Evolutionary conservation across 2,888 invertebrate species (phyloP).

Genomic region (Hirtodrosophila trivittata): DNA sequence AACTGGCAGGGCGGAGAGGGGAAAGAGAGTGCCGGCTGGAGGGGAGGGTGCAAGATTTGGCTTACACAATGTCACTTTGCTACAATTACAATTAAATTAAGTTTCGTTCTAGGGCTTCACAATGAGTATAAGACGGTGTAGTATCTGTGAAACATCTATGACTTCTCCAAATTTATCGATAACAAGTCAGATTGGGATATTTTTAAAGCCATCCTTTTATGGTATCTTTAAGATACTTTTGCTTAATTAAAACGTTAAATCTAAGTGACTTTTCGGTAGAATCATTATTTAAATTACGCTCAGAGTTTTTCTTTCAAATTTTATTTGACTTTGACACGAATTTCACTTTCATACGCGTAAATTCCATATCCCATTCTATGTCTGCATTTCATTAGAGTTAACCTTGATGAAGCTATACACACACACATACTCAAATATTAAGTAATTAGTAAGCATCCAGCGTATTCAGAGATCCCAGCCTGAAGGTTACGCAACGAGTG

Average conservation of each 20-base stretch:
- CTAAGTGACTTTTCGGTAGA: background rate
- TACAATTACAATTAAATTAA: conserved; percentile 22
- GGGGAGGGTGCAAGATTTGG: background rate
- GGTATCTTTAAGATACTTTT: background rate
- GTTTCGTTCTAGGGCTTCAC: background rate
- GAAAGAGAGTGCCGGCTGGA: no score
- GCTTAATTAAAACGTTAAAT: no score
- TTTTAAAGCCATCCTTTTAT: no score
- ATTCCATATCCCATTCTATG: conserved; percentile 1
- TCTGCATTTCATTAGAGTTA: conserved; percentile 2
- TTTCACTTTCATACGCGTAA: conserved; percentile 9
- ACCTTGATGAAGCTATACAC: conserved; percentile 19
- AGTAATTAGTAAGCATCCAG: background rate
- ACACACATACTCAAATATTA: conserved; percentile 2
- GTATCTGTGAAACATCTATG: background rate
- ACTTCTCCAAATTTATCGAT: no score
- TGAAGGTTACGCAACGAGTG: conserved; percentile 35
- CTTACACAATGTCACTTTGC: conserved; percentile 5
- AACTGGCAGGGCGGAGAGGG: background rate
- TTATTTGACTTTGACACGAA: background rate
- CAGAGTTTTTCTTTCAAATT: background rate
- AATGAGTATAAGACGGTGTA: background rate
- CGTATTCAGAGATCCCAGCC: background rate
- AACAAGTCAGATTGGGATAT: no score
- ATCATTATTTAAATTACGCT: background rate